These are phyloP conservation scores for Antheraea yamamai DNA, from an alignment of 2,888 invertebrate species.

Conservation along the genomic window DNA sequence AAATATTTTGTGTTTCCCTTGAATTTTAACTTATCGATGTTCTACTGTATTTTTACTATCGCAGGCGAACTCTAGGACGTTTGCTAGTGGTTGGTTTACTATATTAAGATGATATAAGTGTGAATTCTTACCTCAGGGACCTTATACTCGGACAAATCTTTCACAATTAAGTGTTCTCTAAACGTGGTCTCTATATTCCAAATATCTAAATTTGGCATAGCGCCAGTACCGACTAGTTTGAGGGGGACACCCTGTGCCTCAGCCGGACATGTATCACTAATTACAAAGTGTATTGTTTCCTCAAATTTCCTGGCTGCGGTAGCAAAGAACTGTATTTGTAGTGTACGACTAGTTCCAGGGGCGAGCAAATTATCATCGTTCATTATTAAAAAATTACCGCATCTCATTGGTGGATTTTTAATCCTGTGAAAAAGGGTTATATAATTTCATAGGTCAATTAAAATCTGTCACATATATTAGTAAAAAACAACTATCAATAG, in stretches of 20 bases:
- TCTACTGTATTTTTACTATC: too few species aligned
- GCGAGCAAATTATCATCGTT: slow-evolving; percentile 73
- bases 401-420: slow-evolving; percentile 64
- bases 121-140: slow-evolving; percentile 62
- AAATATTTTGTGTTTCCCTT: too few species aligned
- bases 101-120: slow-evolving; percentile 10
- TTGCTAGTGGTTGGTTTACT: neutral
- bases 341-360: slow-evolving; percentile 68
- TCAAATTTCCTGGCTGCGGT: slow-evolving; percentile 60
- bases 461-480: neutral
- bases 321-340: slow-evolving; percentile 68
- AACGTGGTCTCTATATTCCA: slow-evolving; percentile 82
- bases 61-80: too few species aligned
- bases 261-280: slow-evolving; percentile 76
- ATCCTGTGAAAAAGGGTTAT: slow-evolving; percentile 46
- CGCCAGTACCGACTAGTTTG: slow-evolving; percentile 76
- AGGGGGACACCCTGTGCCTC: slow-evolving; percentile 75
- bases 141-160: slow-evolving; percentile 75
- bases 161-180: slow-evolving; percentile 81
- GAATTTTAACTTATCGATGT: too few species aligned
- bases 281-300: slow-evolving; percentile 70
- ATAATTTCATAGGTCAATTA: neutral
- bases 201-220: slow-evolving; percentile 82
- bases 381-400: slow-evolving; percentile 71
- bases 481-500: neutral